phyloP scores from a whole-genome alignment of 2,113 vertebrate genomes.

The Furnarius figulus region DNA sequence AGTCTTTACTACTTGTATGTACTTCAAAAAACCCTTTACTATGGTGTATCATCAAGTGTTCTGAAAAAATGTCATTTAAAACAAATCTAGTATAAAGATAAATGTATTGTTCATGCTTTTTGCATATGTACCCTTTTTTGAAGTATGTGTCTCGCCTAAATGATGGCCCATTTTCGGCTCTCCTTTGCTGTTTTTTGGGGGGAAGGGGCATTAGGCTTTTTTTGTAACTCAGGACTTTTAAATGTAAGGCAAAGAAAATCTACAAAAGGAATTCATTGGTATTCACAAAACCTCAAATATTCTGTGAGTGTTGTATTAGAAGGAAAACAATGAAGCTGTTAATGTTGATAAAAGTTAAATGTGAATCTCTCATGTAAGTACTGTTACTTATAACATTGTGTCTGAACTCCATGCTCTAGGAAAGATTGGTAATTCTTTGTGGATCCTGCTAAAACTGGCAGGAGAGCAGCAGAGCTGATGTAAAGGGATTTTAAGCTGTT shows the following conservation, averaged over 20 bases:
- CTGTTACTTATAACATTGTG: neutral
- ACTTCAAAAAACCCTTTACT: constrained; percentile 1
- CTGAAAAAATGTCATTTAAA: neutral
- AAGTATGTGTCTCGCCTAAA: neutral
- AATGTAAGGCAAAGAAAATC: neutral
- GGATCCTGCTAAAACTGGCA: neutral
- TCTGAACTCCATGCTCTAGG: neutral
- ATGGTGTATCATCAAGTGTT: neutral
- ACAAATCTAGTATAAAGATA: neutral
- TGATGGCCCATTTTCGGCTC: neutral
- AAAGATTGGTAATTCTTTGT: neutral
- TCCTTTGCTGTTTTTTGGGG: neutral
- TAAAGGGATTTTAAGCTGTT: neutral
- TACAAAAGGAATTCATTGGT: neutral
- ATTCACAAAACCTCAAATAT: neutral
- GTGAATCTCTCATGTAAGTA: neutral
- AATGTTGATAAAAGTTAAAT: neutral
- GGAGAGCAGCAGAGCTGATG: neutral
- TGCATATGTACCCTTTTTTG: neutral
- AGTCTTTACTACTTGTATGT: neutral
- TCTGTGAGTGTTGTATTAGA: neutral
- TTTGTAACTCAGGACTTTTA: neutral
- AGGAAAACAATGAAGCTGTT: neutral
- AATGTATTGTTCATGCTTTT: neutral
- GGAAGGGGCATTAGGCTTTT: neutral